Base-by-base conservation (phyloP, 1,140 invertebrate genomes). In the Watersipora subatra region DNA sequence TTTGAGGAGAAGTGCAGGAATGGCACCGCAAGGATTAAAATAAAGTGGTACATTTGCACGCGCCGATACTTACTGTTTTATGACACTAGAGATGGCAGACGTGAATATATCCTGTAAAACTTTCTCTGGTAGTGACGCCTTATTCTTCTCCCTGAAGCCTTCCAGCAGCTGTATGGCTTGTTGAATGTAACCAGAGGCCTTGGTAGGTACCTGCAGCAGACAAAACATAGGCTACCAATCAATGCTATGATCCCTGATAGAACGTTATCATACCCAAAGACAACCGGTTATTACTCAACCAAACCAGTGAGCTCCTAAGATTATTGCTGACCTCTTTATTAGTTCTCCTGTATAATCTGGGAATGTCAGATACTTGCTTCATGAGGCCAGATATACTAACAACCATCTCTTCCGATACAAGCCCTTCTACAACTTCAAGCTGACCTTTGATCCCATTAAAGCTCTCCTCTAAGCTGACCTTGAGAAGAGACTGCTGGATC, bases 271-370 rank as follows among this genome's bases (percentile, higher is more conserved):
- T 46, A 46, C n/a, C 34, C n/a, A n/a, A 46, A 12, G n/a, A 46
- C 34, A 12, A 46, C 34, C n/a, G n/a, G n/a, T n/a, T n/a, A n/a
- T n/a, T n/a, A n/a, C n/a, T n/a, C n/a, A n/a, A n/a, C n/a, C n/a
- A n/a, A n/a, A n/a, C n/a, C n/a, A n/a, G n/a, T n/a, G n/a, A n/a
- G n/a, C 34, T 46, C 7, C 34, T 12, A 46, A 12, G 34, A 12
- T 46, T 46, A 46, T 29, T 12, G 67, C 70, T 68, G 66, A 82
- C 80, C 70, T 90, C 91, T 70, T 91, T 84, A 79, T 96, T 97
- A 0, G 93, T 97, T 75, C 92, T 86, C 71, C 93, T 84, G 78
- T 93, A 97, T 29, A 95, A 80, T 69, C 93, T 83, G 28, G 93
- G 93, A 82, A 96, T 91, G 74, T 96, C 91, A 69, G 86, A 89